Conservation (phyloP, 2,113 vertebrate genomes). For the Cynoglossus semilaevis region DNA sequence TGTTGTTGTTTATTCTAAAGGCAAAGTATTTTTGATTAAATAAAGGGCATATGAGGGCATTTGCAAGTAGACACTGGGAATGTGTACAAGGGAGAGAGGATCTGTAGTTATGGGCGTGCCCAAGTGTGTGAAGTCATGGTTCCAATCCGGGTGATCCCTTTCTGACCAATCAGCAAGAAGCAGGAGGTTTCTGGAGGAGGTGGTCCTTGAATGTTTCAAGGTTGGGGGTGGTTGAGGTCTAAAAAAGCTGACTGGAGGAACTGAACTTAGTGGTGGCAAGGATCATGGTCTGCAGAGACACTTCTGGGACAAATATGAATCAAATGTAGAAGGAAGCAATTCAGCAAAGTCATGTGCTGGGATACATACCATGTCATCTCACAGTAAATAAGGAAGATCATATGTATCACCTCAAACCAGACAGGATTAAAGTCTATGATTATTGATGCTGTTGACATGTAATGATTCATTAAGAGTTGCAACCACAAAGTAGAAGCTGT, state of each 20-base stretch:
- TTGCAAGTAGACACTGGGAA: slow-evolving; percentile 9
- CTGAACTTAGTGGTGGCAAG: slow-evolving; percentile 4
- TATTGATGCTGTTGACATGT: too few relatives aligned
- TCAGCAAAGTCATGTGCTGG: neutral
- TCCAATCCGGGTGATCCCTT: slow-evolving; percentile 55
- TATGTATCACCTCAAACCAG: neutral
- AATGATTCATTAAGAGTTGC: too few relatives aligned
- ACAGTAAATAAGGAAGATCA: neutral
- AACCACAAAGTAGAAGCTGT: too few relatives aligned
- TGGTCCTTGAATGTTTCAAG: slow-evolving; percentile 41
- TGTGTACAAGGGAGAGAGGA: slow-evolving; percentile 1
- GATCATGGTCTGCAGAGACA: slow-evolving; percentile 13
- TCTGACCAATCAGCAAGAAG: slow-evolving; percentile 45
- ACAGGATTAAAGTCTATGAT: neutral
- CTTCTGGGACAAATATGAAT: neutral
- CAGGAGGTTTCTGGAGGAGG: slow-evolving; percentile 18
- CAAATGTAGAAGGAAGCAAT: neutral
- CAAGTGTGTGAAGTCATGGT: slow-evolving; percentile 39
- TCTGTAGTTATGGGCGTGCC: slow-evolving; percentile 20
- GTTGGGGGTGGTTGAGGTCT: slow-evolving; percentile 34
- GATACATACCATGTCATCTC: neutral
- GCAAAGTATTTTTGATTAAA: neutral
- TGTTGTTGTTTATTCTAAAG: too few relatives aligned
- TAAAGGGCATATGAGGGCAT: neutral
- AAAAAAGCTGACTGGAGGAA: slow-evolving; percentile 14